Conservation (phyloP, 2,888 invertebrate genomes). For the Alviniconcha strummeri region DNA sequence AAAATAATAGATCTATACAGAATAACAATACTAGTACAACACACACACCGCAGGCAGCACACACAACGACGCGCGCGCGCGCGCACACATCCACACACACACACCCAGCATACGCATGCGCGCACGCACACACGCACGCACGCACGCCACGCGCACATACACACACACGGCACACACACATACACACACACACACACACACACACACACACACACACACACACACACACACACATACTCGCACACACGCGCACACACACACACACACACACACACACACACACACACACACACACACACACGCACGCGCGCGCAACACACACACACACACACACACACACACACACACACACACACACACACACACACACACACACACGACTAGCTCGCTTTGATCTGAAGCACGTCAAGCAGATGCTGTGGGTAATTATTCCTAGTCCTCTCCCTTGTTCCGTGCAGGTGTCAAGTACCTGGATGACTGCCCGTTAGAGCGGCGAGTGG, state of each 20-base stretch:
- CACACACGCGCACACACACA: background rate
- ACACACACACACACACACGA: background rate
- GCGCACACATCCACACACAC: too few species aligned
- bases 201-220: too few species aligned
- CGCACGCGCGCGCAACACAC: background rate
- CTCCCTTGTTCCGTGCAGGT: conserved; percentile 73
- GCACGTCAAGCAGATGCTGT: background rate
- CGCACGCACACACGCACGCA: too few species aligned
- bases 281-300: background rate
- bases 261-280: background rate
- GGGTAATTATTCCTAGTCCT: background rate
- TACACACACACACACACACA: too few species aligned
- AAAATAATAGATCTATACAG: too few species aligned
- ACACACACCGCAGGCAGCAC: too few species aligned
- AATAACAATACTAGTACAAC: too few species aligned
- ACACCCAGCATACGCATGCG: too few species aligned
- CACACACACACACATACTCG: background rate
- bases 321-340: conserved; percentile 20
- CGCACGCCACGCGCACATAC: too few species aligned
- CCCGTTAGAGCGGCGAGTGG: conserved; percentile 83
- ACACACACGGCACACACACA: background rate
- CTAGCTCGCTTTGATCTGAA: background rate
- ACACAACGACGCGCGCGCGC: too few species aligned
- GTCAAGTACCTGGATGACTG: conserved; percentile 87
- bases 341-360: conserved; percentile 13